These are phyloP conservation scores for Copsychus sechellarum DNA, from an alignment of 2,113 vertebrate genomes.

Conservation along the genomic window DNA sequence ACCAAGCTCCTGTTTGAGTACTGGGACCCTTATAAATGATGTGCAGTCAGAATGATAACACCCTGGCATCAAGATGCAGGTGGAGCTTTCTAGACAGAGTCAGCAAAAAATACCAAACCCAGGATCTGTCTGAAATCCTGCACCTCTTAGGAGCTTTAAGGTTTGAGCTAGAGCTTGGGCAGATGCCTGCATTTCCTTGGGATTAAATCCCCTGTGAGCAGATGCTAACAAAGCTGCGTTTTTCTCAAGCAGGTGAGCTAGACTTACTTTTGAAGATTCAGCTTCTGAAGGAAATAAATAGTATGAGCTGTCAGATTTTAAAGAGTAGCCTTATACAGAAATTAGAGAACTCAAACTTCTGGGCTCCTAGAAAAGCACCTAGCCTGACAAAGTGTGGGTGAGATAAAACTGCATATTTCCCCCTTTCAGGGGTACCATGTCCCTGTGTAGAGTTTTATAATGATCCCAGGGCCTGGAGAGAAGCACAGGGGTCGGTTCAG, in stretches of 20 bases:
- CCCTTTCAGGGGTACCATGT: not conserved
- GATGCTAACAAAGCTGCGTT: not conserved
- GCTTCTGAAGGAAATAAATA: not conserved
- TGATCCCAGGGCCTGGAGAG: not conserved
- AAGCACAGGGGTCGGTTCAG: not conserved
- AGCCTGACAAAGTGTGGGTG: rapidly evolving
- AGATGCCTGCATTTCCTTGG: not conserved
- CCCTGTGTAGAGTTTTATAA: not conserved
- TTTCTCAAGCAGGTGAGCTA: not conserved
- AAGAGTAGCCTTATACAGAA: not conserved
- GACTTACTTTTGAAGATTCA: not conserved
- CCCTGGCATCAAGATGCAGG: not conserved
- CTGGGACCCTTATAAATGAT: not conserved
- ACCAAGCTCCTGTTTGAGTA: not conserved
- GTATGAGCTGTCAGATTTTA: not conserved
- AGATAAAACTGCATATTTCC: not conserved
- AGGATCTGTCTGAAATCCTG: not conserved
- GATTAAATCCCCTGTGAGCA: not conserved
- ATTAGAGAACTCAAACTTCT: not conserved
- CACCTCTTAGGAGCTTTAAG: not conserved
- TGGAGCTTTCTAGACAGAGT: not conserved
- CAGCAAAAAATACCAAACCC: not conserved
- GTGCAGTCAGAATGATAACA: not conserved
- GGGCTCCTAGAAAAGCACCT: not conserved
- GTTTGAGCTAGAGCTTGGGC: not conserved